Evolutionary conservation across 1,140 invertebrate genomes (phyloP).

Genomic region (Dinothrombium tinctorium): DNA sequence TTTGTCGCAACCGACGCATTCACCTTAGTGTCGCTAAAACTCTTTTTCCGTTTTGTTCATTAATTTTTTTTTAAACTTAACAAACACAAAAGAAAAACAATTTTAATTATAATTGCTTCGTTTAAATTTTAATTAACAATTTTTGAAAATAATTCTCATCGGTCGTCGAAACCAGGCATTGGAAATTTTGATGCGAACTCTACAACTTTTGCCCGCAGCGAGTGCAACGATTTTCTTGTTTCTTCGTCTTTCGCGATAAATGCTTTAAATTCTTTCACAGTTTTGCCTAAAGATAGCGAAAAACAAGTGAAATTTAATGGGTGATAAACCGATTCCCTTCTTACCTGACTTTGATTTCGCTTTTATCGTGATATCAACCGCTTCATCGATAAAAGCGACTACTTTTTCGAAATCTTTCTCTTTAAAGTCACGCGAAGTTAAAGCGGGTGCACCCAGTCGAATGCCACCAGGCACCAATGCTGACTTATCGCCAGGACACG

Average conservation of each 20-base stretch:
- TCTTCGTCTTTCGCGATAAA: slow-evolving; percentile 33
- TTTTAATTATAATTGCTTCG: too few species aligned
- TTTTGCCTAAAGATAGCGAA: slow-evolving; percentile 17
- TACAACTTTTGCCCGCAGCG: slow-evolving; percentile 41
- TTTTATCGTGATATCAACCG: slow-evolving; percentile 15
- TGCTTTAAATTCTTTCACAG: slow-evolving; percentile 59
- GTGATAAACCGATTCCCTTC: not conserved
- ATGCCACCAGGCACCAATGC: slow-evolving; percentile 82
- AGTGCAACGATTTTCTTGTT: slow-evolving; percentile 33
- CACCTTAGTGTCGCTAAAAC: too few species aligned
- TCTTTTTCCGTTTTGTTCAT: too few species aligned
- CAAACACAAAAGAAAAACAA: too few species aligned
- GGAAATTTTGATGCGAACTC: slow-evolving; percentile 48
- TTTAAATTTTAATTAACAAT: too few species aligned
- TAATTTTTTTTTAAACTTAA: too few species aligned
- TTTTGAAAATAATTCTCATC: too few species aligned
- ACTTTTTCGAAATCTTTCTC: slow-evolving; percentile 66
- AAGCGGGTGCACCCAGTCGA: slow-evolving; percentile 70
- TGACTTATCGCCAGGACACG: slow-evolving; percentile 82
- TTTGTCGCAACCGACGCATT: too few species aligned
- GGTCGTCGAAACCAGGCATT: slow-evolving; percentile 42
- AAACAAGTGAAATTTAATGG: not conserved
- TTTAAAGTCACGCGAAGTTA: slow-evolving; percentile 72
- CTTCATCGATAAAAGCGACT: slow-evolving; percentile 62
- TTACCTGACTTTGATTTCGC: not conserved